phyloP scores from a whole-genome alignment of 2,797 vertebrate genomes.

The Craterocephalus amniculus region DNA sequence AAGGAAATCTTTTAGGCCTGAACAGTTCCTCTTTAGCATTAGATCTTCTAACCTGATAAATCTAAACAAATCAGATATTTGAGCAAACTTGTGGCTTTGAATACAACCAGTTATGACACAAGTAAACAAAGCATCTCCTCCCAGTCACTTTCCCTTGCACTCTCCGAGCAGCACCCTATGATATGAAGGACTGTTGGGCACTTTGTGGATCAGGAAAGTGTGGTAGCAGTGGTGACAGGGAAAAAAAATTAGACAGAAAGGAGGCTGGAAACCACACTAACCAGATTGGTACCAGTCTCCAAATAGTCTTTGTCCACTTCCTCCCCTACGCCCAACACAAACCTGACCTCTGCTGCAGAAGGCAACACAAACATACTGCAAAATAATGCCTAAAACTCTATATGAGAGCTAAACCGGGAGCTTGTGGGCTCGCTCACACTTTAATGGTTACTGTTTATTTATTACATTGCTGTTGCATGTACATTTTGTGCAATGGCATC shows the following conservation, averaged over 20 bases:
- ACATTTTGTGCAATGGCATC: background rate
- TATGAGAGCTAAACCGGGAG: slow-evolving; percentile 17
- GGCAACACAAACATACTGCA: slow-evolving; percentile 41
- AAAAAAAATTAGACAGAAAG: slow-evolving; percentile 21
- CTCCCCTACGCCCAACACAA: slow-evolving; percentile 42
- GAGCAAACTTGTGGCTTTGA: background rate
- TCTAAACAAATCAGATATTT: background rate
- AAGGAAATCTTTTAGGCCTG: slow-evolving; percentile 17
- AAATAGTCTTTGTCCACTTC: slow-evolving; percentile 73
- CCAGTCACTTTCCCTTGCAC: slow-evolving; percentile 2
- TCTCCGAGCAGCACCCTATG: background rate
- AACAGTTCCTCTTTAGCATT: background rate
- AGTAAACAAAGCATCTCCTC: background rate
- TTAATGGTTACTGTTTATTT: background rate
- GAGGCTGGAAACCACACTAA: slow-evolving; percentile 69
- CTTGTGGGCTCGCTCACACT: background rate
- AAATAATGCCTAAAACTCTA: slow-evolving; percentile 23
- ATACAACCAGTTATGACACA: slow-evolving; percentile 8
- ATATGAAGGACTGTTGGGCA: slow-evolving; percentile 14
- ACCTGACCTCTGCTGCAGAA: slow-evolving; percentile 51
- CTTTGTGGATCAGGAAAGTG: slow-evolving; percentile 25
- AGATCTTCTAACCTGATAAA: slow-evolving; percentile 10
- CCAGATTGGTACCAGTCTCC: slow-evolving; percentile 69
- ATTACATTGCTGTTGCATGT: background rate
- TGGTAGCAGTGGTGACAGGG: slow-evolving; percentile 33